A percentile compares a stretch with the other conserved stretches of the same genome.
Conservation (phyloP, 2,888 invertebrate genomes). For the Dicyrtoma fusca region DNA sequence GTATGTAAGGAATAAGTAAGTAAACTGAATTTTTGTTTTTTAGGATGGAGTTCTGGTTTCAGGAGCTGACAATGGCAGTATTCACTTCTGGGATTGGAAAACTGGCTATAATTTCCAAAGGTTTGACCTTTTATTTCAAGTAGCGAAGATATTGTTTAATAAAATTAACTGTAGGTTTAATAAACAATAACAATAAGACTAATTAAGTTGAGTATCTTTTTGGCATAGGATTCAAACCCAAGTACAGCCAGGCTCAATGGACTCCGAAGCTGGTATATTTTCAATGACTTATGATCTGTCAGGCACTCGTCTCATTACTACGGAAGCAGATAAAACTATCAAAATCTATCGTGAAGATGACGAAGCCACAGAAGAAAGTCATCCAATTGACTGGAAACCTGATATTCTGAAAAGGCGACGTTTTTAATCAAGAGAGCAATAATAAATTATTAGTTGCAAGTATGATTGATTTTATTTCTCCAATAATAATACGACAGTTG, state of each 20-base stretch:
- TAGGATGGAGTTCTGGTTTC: conserved; percentile 91
- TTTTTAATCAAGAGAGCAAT: conserved; percentile 67
- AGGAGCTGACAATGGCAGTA: conserved; percentile 96
- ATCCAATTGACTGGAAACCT: conserved; percentile 97
- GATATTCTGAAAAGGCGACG: conserved; percentile 91
- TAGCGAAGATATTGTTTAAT: neutral
- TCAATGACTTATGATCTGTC: conserved; percentile 93
- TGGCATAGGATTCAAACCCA: conserved; percentile 69
- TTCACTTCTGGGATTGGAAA: conserved; percentile 98
- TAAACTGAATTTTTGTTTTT: conserved; percentile 25
- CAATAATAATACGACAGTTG: neutral
- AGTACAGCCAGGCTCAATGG: conserved; percentile 98
- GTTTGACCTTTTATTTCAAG: conserved; percentile 58
- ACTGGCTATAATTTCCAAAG: conserved; percentile 99
- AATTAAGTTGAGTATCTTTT: neutral
- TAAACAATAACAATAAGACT: neutral
- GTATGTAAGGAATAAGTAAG: too few relatives aligned
- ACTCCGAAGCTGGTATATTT: conserved; percentile 97
- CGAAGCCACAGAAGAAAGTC: conserved; percentile 91
- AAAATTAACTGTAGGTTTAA: neutral
- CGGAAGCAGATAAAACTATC: conserved; percentile 98
- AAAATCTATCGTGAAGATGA: conserved; percentile 99
- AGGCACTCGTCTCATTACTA: conserved; percentile 91
- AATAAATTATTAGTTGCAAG: neutral
- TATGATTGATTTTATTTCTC: too few relatives aligned